A percentile compares a stretch with the other conserved stretches of the same genome.
These are phyloP conservation scores for Philopedon plagiatum DNA, from an alignment of 2,888 invertebrate genomes.

Conservation along the genomic window DNA sequence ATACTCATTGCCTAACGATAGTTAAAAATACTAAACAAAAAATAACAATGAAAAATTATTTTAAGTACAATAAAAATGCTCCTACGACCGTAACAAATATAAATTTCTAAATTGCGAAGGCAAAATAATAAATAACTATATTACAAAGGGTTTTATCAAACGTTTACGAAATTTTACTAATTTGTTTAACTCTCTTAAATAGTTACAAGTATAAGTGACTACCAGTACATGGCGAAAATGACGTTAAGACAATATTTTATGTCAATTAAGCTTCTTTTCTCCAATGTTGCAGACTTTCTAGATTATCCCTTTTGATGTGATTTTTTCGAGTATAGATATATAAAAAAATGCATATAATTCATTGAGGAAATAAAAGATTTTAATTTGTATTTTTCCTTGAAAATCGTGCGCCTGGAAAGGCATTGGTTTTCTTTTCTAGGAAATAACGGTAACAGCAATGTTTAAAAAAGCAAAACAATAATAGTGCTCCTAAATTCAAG, in stretches of 20 bases:
- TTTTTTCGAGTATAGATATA: too few species aligned
- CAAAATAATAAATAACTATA: constrained; percentile 9
- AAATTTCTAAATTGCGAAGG: constrained; percentile 3
- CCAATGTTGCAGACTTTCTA: too few species aligned
- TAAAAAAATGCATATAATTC: too few species aligned
- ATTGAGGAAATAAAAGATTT: too few species aligned
- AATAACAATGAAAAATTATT: background rate
- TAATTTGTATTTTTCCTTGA: too few species aligned
- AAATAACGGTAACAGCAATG: too few species aligned
- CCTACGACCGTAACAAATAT: constrained; percentile 5
- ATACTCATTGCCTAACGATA: background rate
- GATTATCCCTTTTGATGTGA: too few species aligned
- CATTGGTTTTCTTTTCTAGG: too few species aligned
- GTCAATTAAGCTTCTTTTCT: too few species aligned
- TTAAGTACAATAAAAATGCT: constrained; percentile 18
- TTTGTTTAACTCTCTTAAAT: background rate
- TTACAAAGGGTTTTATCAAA: background rate
- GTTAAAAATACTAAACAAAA: constrained; percentile 4
- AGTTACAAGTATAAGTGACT: background rate
- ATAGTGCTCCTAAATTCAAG: too few species aligned
- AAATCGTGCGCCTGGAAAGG: too few species aligned
- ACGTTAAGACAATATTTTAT: background rate
- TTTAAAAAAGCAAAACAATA: too few species aligned
- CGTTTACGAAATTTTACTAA: constrained; percentile 1
- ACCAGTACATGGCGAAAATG: background rate